Evolutionary conservation across 2,888 invertebrate species (phyloP).

Genomic region (Noctua fimbriata): DNA sequence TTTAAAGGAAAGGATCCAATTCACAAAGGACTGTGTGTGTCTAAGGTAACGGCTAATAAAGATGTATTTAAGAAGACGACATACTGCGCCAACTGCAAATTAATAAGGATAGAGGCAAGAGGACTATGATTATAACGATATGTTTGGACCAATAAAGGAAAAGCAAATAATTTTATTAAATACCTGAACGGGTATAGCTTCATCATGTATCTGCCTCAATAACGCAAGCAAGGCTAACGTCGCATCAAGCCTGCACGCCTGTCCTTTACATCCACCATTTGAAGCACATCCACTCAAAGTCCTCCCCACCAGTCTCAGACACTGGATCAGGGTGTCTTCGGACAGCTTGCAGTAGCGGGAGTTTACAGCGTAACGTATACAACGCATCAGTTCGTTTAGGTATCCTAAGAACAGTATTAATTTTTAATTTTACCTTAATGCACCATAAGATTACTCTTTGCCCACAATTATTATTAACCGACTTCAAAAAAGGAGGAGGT

Average conservation of each 20-base stretch:
- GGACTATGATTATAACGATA: background rate
- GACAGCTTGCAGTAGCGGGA: constrained; percentile 81
- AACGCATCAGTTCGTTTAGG: constrained; percentile 84
- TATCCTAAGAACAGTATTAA: constrained; percentile 76
- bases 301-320: constrained; percentile 73
- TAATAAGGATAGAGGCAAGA: background rate
- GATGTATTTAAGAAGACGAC: background rate
- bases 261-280: constrained; percentile 83
- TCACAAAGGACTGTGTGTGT: background rate
- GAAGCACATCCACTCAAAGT: constrained; percentile 78
- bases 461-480: too few species aligned
- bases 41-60: background rate
- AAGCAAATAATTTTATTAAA: background rate
- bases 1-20: background rate
- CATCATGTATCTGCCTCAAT: constrained; percentile 75
- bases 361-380: constrained; percentile 80
- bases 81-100: background rate
- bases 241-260: constrained; percentile 82
- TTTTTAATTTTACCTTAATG: background rate
- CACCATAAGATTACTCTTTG: too few species aligned
- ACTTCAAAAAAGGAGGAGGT: too few species aligned
- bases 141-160: background rate
- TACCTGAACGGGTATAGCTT: constrained; percentile 83
- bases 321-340: constrained; percentile 77
- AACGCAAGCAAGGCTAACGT: constrained; percentile 79